Conservation (phyloP, 2,797 vertebrate species). For the Ceryle rudis region DNA sequence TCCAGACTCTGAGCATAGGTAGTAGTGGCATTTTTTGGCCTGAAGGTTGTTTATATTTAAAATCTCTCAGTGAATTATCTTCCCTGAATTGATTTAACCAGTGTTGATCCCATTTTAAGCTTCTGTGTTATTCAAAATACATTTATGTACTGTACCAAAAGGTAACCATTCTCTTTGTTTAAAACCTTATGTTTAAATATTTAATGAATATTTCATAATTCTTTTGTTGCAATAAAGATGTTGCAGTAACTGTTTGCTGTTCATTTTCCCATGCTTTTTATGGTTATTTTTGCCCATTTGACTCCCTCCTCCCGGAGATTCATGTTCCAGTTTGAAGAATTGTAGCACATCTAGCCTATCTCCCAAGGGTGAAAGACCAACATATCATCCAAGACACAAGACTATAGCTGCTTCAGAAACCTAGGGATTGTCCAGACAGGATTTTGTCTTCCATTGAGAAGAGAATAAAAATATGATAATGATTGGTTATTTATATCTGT, state of each 20-base stretch:
- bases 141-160: neutral
- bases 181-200: neutral
- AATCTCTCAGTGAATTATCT: neutral
- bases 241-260: neutral
- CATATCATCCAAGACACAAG: neutral
- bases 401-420: neutral
- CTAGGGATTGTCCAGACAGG: neutral
- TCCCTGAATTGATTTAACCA: neutral
- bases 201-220: neutral
- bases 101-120: neutral
- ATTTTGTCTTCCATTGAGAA: neutral
- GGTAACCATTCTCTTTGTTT: neutral
- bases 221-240: neutral
- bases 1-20: neutral
- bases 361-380: neutral
- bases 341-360: neutral
- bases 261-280: neutral
- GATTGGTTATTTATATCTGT: neutral
- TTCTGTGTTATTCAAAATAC: neutral
- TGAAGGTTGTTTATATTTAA: neutral
- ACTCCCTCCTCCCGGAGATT: neutral
- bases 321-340: neutral
- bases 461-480: neutral
- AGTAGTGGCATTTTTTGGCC: neutral
- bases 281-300: neutral